Evolutionary conservation across 2,797 vertebrate species (phyloP).

Genomic region (Rousettus madagascariensis): DNA sequence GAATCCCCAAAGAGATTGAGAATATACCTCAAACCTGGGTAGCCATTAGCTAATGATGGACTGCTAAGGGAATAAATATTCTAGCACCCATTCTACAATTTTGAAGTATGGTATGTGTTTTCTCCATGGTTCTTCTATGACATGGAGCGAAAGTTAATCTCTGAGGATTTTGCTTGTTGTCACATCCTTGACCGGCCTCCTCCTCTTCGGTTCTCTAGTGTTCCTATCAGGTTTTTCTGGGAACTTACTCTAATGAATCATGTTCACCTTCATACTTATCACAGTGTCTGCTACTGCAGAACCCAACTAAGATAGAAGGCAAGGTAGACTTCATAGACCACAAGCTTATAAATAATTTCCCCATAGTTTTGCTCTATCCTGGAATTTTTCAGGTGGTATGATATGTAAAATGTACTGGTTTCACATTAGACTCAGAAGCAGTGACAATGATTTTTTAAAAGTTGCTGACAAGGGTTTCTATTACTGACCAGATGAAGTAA

Average conservation of each 20-base stretch:
- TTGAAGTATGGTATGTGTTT: not conserved
- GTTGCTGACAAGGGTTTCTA: not conserved
- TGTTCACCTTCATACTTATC: not conserved
- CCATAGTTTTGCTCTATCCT: not conserved
- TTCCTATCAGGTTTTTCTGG: not conserved
- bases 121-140: not conserved
- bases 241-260: not conserved
- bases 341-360: not conserved
- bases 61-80: not conserved
- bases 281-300: not conserved
- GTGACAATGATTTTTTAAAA: not conserved
- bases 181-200: not conserved
- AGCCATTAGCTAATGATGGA: not conserved
- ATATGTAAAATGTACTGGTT: not conserved
- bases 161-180: not conserved
- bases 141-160: not conserved
- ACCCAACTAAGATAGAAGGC: not conserved
- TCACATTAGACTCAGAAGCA: not conserved
- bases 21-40: not conserved
- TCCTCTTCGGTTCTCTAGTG: not conserved
- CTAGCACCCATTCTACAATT: not conserved
- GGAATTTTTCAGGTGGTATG: not conserved
- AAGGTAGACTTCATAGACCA: not conserved
- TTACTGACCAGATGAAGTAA: not conserved
- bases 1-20: not conserved